These are phyloP conservation scores for Anagrus nilaparvatae DNA, from an alignment of 1,140 invertebrate genomes.

Conservation along the genomic window DNA sequence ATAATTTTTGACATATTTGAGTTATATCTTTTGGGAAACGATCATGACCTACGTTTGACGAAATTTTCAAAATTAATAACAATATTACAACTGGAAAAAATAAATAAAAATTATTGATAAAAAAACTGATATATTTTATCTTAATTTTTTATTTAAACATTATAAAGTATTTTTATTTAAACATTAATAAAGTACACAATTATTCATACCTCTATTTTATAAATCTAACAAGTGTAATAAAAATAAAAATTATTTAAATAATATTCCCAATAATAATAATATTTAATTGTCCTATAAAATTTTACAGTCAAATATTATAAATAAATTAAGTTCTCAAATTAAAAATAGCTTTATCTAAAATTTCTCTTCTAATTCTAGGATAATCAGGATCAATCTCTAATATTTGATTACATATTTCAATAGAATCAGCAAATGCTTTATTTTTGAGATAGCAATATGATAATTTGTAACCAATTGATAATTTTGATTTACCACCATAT, in stretches of 20 bases:
- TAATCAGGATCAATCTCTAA: constrained; percentile 76
- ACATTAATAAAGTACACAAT: not conserved
- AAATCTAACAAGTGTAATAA: not conserved
- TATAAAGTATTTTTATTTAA: not conserved
- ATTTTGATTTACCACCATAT: constrained; percentile 67
- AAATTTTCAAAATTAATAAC: no score
- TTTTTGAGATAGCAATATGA: constrained; percentile 87
- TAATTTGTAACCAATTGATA: constrained; percentile 82
- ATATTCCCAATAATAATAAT: not conserved
- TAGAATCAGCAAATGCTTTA: constrained; percentile 77
- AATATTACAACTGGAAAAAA: no score
- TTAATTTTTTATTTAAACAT: not conserved
- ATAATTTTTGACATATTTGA: no score
- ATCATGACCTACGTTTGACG: no score
- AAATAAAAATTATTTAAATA: not conserved
- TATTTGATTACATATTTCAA: constrained; percentile 77
- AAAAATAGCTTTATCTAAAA: constrained; percentile 85
- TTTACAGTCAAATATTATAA: not conserved
- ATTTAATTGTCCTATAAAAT: not conserved
- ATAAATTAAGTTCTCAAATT: constrained; percentile 58
- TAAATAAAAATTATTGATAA: no score
- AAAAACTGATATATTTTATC: no score
- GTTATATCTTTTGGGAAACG: no score
- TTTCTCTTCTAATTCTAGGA: constrained; percentile 84
- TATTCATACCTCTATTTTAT: not conserved